Base-by-base conservation (phyloP, 2,888 invertebrate genomes). In the Beris chalybata region DNA sequence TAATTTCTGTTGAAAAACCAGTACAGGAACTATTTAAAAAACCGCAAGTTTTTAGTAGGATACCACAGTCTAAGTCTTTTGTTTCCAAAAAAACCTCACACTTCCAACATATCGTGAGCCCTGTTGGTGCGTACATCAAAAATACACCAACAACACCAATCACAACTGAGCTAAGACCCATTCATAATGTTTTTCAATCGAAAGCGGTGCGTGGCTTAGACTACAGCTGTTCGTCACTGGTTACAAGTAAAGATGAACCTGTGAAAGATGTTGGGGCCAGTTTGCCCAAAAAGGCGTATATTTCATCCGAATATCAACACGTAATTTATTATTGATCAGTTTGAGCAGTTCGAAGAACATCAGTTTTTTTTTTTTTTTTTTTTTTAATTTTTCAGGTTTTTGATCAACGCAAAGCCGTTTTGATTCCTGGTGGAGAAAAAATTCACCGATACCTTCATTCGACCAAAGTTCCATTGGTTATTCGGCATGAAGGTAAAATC, bases 51-150 rank as follows among this genome's bases (percentile, higher is more conserved):
- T 52, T 52, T 29, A 64, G 57, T 2, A 69, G 55, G 13, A 66
- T 70, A 38, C 69, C 70, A 4, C 72, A 5, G 67, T 67, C 31
- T 31, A 66, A 58, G 50, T 1, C 9, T n/a, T 4, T 55, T 15
- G 32, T 30, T 12, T 22, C 12, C 43, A 65, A 64, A 11, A 69
- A 71, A 38, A 73, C 76, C 11, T 38, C 58, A 12, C 67, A 71
- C 55, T 80, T 74, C 67, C 72, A 75, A 0, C 75, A 82, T 67
- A 76, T 82, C 58, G 72, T 80, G 3, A 82, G 82, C 72, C 82
- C 82, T 1, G 77, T 82, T 54, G 78, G 79, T 4, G 72, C 79
- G 0, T 82, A 82, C 65, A 81, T 81, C 63, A 79, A 81, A 30
- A 79, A 79, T 32, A 80, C 80, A 0, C 75, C 77, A 1, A 74